phyloP scores from a whole-genome alignment of 2,113 vertebrate genomes.

The Zingel zingel region DNA sequence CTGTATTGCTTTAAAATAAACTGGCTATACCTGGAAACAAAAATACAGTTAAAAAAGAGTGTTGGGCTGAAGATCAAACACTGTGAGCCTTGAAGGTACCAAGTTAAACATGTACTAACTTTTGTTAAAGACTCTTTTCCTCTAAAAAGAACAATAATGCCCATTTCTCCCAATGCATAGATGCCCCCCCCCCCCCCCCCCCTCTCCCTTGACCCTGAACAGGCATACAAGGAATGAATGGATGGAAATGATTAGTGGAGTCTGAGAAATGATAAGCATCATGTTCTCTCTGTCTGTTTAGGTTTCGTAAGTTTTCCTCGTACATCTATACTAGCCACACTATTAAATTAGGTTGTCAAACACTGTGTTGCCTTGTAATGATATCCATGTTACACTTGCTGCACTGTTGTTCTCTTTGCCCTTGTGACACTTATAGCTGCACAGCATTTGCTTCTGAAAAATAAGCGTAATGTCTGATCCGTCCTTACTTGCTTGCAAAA shows the following conservation, averaged over 20 bases:
- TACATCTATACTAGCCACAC: slow-evolving; percentile 3
- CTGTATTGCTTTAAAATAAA: slow-evolving; percentile 20
- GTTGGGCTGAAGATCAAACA: neutral
- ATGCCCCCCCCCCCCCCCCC: neutral
- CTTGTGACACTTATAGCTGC: slow-evolving; percentile 28
- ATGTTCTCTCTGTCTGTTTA: slow-evolving; percentile 18
- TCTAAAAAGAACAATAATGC: neutral
- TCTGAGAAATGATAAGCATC: slow-evolving; percentile 8
- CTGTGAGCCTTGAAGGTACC: neutral
- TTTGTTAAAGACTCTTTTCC: neutral
- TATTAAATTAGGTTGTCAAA: slow-evolving; percentile 52
- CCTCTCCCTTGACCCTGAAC: neutral
- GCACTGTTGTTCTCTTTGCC: slow-evolving; percentile 40
- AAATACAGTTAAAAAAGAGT: slow-evolving; percentile 34
- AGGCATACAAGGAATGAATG: slow-evolving; percentile 7
- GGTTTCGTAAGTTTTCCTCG: slow-evolving; percentile 23
- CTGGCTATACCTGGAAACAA: slow-evolving; percentile 2
- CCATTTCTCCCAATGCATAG: neutral
- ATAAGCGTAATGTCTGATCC: slow-evolving; percentile 6
- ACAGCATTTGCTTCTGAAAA: slow-evolving; percentile 32
- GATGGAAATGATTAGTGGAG: slow-evolving; percentile 12
- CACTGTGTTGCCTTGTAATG: slow-evolving; percentile 50
- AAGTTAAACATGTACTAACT: neutral
- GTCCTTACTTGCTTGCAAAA: neutral
- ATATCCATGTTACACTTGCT: slow-evolving; percentile 31